phyloP scores from a whole-genome alignment of 2,797 vertebrate species.

The Chaenodraco wilsoni region DNA sequence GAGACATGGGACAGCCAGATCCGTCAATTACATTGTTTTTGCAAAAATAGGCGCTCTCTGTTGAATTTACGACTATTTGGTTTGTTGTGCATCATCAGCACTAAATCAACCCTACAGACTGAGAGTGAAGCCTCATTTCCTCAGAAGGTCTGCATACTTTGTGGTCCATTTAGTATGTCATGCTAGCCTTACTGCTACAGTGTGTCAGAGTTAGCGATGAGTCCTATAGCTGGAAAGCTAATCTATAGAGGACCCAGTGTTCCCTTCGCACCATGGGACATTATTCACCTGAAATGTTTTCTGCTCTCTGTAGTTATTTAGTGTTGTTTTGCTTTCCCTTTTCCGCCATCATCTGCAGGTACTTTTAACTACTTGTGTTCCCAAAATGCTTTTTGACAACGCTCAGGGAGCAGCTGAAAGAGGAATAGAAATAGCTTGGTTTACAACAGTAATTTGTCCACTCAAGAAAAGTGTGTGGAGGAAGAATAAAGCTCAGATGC shows the following conservation, averaged over 20 bases:
- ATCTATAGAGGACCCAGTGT: slow-evolving; percentile 18
- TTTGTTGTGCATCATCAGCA: slow-evolving; percentile 46
- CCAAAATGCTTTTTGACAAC: slow-evolving; percentile 45
- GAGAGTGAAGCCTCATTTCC: slow-evolving; percentile 43
- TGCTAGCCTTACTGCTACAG: slow-evolving; percentile 21
- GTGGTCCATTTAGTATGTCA: slow-evolving; percentile 50
- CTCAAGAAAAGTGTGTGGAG: slow-evolving; percentile 35
- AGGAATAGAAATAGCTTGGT: slow-evolving; percentile 35
- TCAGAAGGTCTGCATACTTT: slow-evolving; percentile 52
- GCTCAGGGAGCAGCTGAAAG: slow-evolving; percentile 31
- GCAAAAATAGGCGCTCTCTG: slow-evolving; percentile 14
- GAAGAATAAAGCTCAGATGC: slow-evolving; percentile 20
- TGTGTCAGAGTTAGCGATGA: slow-evolving; percentile 42
- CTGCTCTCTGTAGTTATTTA: slow-evolving; percentile 33
- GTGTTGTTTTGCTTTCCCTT: slow-evolving; percentile 36
- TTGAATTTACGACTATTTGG: slow-evolving; percentile 38
- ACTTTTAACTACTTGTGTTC: slow-evolving; percentile 24
- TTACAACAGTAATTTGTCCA: slow-evolving; percentile 51
- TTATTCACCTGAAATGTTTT: slow-evolving; percentile 36
- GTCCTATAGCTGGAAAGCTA: slow-evolving; percentile 24
- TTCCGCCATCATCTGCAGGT: slow-evolving; percentile 26
- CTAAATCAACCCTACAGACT: slow-evolving; percentile 53
- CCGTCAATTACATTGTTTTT: background rate
- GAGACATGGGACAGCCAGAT: background rate
- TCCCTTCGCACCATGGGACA: slow-evolving; percentile 8